Conservation (phyloP, 2,113 vertebrate species). For the Salvelinus sp. region DNA sequence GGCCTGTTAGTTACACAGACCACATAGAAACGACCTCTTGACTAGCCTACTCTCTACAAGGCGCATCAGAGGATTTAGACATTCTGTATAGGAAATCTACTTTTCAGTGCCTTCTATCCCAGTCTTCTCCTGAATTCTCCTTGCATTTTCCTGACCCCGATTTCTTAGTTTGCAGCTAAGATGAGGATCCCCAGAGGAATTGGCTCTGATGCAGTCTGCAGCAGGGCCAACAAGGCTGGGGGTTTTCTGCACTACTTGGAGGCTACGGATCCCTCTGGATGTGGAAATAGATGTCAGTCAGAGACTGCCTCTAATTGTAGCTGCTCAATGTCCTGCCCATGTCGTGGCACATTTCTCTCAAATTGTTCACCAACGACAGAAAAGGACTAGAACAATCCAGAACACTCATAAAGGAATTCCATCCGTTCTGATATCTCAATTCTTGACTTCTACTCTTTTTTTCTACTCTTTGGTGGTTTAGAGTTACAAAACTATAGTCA, state of each 20-base stretch:
- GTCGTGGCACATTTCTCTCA: slow-evolving; percentile 28
- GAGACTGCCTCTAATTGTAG: slow-evolving; percentile 62
- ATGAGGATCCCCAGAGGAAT: slow-evolving; percentile 63
- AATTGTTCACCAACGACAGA: slow-evolving; percentile 20
- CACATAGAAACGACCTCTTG: neutral
- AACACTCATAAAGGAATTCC: neutral
- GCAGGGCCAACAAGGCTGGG: slow-evolving; percentile 38
- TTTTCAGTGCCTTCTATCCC: slow-evolving; percentile 23
- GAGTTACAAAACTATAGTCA: neutral
- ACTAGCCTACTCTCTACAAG: neutral
- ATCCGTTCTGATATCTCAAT: neutral
- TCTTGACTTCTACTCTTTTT: neutral
- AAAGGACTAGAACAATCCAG: slow-evolving; percentile 12
- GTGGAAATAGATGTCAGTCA: slow-evolving; percentile 56
- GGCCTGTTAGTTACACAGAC: neutral
- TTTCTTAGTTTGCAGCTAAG: slow-evolving; percentile 63
- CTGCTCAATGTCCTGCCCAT: slow-evolving; percentile 41
- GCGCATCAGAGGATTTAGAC: neutral
- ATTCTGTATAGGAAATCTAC: neutral
- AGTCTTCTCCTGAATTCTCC: slow-evolving; percentile 47
- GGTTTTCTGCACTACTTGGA: slow-evolving; percentile 44
- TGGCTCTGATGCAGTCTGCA: slow-evolving; percentile 53
- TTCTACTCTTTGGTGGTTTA: neutral
- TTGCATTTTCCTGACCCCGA: slow-evolving; percentile 63
- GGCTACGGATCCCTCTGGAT: slow-evolving; percentile 54